Evolutionary conservation across 1,140 invertebrate genomes (phyloP).

Genomic region (Dreissena polymorpha): DNA sequence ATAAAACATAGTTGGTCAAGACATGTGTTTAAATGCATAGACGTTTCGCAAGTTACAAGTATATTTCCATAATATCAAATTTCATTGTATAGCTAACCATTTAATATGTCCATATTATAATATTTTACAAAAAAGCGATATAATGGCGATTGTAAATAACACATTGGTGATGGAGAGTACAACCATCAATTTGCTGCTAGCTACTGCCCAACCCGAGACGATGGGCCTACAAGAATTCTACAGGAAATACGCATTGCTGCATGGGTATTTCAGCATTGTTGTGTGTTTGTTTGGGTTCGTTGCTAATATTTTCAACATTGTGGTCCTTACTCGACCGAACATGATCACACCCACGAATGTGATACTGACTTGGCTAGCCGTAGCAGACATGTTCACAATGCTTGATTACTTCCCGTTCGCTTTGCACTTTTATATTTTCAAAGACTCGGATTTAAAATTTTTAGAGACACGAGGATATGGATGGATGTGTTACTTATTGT

Average conservation of each 20-base stretch:
- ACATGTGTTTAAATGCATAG: too few species aligned
- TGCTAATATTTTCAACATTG: slow-evolving; percentile 94
- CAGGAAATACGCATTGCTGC: slow-evolving; percentile 79
- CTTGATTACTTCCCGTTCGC: slow-evolving; percentile 92
- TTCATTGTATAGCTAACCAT: too few species aligned
- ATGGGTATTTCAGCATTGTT: slow-evolving; percentile 86
- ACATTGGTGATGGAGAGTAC: too few species aligned
- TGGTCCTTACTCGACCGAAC: slow-evolving; percentile 92
- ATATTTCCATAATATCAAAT: too few species aligned
- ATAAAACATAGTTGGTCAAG: too few species aligned
- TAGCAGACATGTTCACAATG: slow-evolving; percentile 93
- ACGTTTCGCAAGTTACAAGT: too few species aligned
- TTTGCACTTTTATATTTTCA: slow-evolving; percentile 82
- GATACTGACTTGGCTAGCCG: slow-evolving; percentile 90
- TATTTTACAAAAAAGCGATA: too few species aligned
- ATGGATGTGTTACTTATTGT: slow-evolving; percentile 68
- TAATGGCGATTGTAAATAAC: too few species aligned
- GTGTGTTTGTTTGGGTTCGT: slow-evolving; percentile 93
- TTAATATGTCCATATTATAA: too few species aligned
- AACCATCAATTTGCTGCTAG: too few species aligned
- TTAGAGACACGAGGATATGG: slow-evolving; percentile 56
- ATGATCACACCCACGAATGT: slow-evolving; percentile 91
- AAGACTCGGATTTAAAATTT: slow-evolving; percentile 57
- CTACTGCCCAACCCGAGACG: too few species aligned
- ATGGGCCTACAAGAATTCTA: slow-evolving; percentile 47